phyloP scores from a whole-genome alignment of 2,888 invertebrate genomes.

The Trissolcus japonicus region DNA sequence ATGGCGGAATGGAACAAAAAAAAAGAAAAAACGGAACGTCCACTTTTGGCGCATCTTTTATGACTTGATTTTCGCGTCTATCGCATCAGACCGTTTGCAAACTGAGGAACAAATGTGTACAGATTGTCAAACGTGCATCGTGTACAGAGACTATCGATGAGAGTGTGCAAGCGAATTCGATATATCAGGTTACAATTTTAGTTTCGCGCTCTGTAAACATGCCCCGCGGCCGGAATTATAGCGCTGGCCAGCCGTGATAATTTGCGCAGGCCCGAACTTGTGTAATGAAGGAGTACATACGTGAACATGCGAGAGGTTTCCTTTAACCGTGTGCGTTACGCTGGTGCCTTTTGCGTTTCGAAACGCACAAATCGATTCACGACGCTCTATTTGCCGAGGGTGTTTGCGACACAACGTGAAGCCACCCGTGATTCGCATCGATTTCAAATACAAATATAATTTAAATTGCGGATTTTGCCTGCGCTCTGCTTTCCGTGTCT shows the following conservation, averaged over 20 bases:
- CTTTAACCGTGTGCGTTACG: slow-evolving; percentile 23
- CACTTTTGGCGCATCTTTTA: no score
- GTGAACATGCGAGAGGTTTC: slow-evolving; percentile 42
- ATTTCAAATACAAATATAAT: slow-evolving; percentile 16
- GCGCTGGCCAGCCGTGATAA: slow-evolving; percentile 28
- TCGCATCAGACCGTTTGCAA: no score
- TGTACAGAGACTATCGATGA: background rate
- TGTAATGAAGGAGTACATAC: slow-evolving; percentile 43
- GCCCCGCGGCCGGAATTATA: slow-evolving; percentile 48
- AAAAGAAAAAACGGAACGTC: no score
- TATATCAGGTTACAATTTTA: slow-evolving; percentile 35
- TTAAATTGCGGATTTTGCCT: background rate
- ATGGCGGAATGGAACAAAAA: no score
- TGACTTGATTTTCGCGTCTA: no score
- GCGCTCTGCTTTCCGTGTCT: background rate
- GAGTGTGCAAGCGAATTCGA: slow-evolving; percentile 11
- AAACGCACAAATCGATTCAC: slow-evolving; percentile 46
- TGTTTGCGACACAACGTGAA: slow-evolving; percentile 8
- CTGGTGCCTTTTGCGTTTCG: slow-evolving; percentile 16
- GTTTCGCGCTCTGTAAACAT: slow-evolving; percentile 19
- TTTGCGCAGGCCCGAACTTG: slow-evolving; percentile 49
- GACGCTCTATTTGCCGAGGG: slow-evolving; percentile 29
- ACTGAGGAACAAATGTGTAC: no score
- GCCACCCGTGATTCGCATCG: slow-evolving; percentile 5
- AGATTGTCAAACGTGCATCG: background rate